phyloP scores from a whole-genome alignment of 1,140 invertebrate genomes.

The Antheraea mylitta region DNA sequence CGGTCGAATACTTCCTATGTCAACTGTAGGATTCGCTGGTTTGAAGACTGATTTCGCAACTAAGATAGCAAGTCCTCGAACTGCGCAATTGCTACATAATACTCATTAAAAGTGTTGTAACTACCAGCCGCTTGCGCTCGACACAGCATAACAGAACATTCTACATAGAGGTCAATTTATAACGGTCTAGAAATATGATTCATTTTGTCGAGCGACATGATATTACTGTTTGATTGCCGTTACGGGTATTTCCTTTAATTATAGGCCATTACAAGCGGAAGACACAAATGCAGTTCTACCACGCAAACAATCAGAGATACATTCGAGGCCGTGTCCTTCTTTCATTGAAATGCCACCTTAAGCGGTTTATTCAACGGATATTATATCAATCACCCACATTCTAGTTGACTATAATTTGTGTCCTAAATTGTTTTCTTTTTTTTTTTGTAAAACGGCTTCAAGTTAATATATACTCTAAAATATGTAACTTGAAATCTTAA shows the following conservation, averaged over 20 bases:
- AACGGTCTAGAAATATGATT: slow-evolving; percentile 3
- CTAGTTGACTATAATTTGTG: no score
- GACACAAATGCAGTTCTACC: not conserved
- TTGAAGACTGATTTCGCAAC: slow-evolving; percentile 25
- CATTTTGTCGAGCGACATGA: not conserved
- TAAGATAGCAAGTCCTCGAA: slow-evolving; percentile 10
- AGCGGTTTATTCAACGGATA: not conserved
- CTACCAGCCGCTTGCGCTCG: slow-evolving; percentile 5
- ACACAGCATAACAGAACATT: not conserved
- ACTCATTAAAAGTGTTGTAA: slow-evolving; percentile 30
- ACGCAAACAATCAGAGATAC: not conserved
- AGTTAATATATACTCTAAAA: no score
- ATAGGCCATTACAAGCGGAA: slow-evolving; percentile 2
- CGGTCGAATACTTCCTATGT: slow-evolving; percentile 5
- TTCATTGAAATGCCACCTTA: not conserved
- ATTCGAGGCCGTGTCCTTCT: not conserved
- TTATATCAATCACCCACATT: not conserved
- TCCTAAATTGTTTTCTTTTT: no score
- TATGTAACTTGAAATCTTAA: no score
- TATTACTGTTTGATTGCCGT: not conserved
- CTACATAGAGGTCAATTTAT: not conserved
- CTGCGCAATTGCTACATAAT: slow-evolving; percentile 17
- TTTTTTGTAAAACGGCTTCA: no score
- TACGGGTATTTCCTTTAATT: slow-evolving; percentile 9
- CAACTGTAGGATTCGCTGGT: not conserved